Conservation (phyloP, 2,888 invertebrate genomes). For the Sesia bembeciformis region DNA sequence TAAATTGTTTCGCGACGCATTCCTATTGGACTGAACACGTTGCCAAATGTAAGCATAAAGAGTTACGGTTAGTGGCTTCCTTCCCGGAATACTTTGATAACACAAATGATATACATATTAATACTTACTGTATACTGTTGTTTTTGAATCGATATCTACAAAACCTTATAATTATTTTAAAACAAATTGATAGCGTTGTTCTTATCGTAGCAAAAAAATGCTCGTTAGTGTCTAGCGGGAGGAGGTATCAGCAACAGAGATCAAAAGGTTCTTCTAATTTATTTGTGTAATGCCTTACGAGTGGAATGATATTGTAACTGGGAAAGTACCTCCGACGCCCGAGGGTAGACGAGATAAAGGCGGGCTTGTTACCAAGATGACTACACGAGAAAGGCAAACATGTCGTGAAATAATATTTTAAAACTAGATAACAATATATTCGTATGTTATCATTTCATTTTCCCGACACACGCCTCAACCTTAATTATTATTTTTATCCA, state of each 20-base stretch:
- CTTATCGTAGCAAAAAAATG: too few relatives aligned
- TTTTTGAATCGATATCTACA: too few relatives aligned
- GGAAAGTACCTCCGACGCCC: not conserved
- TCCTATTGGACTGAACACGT: too few relatives aligned
- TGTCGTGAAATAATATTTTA: not conserved
- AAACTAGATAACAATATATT: slow-evolving; percentile 6
- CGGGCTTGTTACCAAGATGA: not conserved
- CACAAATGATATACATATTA: too few relatives aligned
- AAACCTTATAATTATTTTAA: too few relatives aligned
- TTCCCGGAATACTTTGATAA: too few relatives aligned
- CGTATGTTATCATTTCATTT: slow-evolving; percentile 17
- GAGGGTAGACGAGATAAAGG: not conserved
- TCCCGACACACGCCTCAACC: slow-evolving; percentile 9
- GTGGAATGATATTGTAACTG: not conserved
- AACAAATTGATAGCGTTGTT: too few relatives aligned
- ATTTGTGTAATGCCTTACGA: not conserved
- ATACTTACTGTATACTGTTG: too few relatives aligned
- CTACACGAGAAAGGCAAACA: not conserved
- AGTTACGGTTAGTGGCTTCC: too few relatives aligned
- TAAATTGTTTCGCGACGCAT: too few relatives aligned
- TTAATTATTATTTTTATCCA: slow-evolving; percentile 24
- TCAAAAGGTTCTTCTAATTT: not conserved
- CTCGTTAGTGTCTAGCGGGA: too few relatives aligned
- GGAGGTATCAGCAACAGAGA: not conserved
- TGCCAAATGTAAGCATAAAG: too few relatives aligned